Percentiles rank a stretch among this genome's conserved stretches.
Evolutionary conservation across 2,888 invertebrate genomes (phyloP).

Genomic region (Parnassius mnemosyne): DNA sequence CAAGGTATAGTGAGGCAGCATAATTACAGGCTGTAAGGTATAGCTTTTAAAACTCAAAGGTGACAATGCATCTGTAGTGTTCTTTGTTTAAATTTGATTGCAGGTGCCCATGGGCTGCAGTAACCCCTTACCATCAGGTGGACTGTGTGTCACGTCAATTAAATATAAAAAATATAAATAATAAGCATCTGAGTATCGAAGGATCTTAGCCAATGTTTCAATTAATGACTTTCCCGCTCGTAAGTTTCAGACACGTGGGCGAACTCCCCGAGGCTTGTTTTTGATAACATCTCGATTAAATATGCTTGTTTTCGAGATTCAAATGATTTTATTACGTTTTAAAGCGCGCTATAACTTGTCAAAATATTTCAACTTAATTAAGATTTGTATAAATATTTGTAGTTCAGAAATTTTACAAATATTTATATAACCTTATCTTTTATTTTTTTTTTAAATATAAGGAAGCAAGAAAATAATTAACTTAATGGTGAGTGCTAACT

Average conservation of each 20-base stretch:
- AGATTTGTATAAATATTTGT: neutral
- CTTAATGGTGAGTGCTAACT: too few relatives aligned
- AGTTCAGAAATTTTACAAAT: neutral
- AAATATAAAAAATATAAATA: neutral
- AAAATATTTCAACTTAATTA: constrained; percentile 11
- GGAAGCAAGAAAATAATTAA: too few relatives aligned
- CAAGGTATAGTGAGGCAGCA: too few relatives aligned
- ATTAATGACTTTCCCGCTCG: neutral
- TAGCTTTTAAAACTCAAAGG: too few relatives aligned
- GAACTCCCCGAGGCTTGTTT: constrained; percentile 7
- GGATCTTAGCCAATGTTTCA: constrained; percentile 4
- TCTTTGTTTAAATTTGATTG: too few relatives aligned
- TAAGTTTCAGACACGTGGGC: constrained; percentile 7
- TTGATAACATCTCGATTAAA: constrained; percentile 15
- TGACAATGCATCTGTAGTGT: too few relatives aligned
- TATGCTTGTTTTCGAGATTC: constrained; percentile 18
- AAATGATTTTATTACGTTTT: constrained; percentile 16
- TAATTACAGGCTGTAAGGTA: too few relatives aligned
- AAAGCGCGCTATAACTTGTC: neutral
- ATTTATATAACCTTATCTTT: neutral
- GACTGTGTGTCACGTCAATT: neutral
- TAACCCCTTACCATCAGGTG: too few relatives aligned
- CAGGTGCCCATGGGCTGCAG: too few relatives aligned
- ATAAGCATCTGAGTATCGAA: constrained; percentile 2
- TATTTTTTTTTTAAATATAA: too few relatives aligned